Evolutionary conservation across 2,797 vertebrate species (phyloP), one percentile per base, ranked within the genome.

Genomic region (Sebastes oblongus): DNA sequence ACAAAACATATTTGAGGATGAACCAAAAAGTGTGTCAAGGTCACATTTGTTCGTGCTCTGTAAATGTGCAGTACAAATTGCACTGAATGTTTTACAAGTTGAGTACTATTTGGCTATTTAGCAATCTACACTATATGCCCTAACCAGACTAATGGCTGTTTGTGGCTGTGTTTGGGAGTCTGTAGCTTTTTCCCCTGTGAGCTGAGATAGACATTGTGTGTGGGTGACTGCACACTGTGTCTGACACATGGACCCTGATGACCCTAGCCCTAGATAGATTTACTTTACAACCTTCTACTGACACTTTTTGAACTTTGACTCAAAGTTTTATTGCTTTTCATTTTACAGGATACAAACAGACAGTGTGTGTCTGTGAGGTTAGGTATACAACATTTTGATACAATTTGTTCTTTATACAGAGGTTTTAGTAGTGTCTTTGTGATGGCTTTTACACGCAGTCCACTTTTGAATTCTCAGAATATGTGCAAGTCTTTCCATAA

Each of bases 231-330:
- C 20, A 52, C 39, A 29, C 27, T 50, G 6, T 54, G n/a, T 62
- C 27, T 1, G 27, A 24, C 10, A 55, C 6, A 1, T 36, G 1
- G 29, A 20, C 4, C 4, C 6, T 64, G 8, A 79, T 30, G 7
- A 80, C 52, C 6, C 3, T 52, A 4, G 30, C 39, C 62, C 16
- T 34, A 62, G 24, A 66, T 60, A 24, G 2, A 3, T 55, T 30
- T 16, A 30, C 60, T 66, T 67, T 32, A 29, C 20, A 81, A 42
- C 66, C 64, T 18, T 1, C 0, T 3, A 13, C 6, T 34, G 34
- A 69, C 34, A 71, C 5, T 6, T 78, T 74, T 52, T 76, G 8
- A 50, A 74, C 61, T 81, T 83, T 68, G 52, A 72, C 74, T 42
- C 46, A 30, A 5, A 39, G 11, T 42, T 42, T 13, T 69, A 25